Percentiles rank a stretch among this genome's conserved stretches.
Evolutionary conservation across 1,140 invertebrate species (phyloP).

Genomic region (Bombus superbus): DNA sequence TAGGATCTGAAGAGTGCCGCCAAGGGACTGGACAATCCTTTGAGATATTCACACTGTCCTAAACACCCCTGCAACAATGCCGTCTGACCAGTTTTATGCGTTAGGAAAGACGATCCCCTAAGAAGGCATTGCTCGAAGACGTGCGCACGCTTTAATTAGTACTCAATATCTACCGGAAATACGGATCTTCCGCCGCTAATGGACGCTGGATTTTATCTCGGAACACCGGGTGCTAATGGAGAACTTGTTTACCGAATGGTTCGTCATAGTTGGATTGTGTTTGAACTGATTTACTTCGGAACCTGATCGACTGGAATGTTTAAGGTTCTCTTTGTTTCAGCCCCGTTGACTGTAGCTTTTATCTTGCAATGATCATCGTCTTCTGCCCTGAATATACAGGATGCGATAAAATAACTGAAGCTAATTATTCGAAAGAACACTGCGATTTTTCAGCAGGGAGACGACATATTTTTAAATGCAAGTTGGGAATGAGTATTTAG

Average conservation of each 20-base stretch:
- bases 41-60: slow-evolving; percentile 69
- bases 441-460: neutral
- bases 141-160: slow-evolving; percentile 6
- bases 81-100: slow-evolving; percentile 9
- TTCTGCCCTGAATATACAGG: neutral
- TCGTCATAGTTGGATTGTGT: slow-evolving; percentile 5
- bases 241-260: slow-evolving; percentile 4
- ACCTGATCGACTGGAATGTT: neutral
- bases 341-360: neutral
- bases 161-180: slow-evolving; percentile 24
- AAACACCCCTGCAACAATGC: slow-evolving; percentile 57
- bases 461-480: too few relatives aligned
- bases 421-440: neutral
- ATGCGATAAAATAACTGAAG: neutral
- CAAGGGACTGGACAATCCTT: slow-evolving; percentile 68
- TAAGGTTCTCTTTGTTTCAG: neutral
- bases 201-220: slow-evolving; percentile 15
- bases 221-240: slow-evolving; percentile 26
- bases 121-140: neutral
- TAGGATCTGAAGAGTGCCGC: slow-evolving; percentile 65
- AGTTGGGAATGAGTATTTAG: too few relatives aligned
- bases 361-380: neutral
- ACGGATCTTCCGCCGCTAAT: slow-evolving; percentile 9
- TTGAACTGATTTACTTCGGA: neutral
- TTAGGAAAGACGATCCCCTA: neutral